Evolutionary conservation across 92 coral and sea anemone genomes (phyloP).

Genomic region (Palythoa caribaeorum): DNA sequence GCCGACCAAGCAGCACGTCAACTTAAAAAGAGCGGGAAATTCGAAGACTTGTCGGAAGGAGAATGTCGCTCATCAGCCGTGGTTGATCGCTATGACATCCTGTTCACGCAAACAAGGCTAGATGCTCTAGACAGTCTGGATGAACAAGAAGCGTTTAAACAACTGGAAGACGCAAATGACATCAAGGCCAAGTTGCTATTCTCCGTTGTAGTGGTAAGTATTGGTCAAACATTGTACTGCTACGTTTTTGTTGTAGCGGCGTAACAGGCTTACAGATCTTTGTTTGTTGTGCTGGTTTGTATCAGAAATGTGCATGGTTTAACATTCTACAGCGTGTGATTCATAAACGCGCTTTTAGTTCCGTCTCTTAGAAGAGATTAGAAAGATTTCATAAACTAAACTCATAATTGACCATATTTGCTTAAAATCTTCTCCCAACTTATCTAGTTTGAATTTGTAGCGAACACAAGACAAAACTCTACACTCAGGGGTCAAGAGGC

Average conservation of each 20-base stretch:
- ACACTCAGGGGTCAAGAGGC: too few species aligned
- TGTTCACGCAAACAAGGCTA: constrained; percentile 87
- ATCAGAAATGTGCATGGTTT: too few species aligned
- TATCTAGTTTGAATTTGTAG: too few species aligned
- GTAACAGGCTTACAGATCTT: neutral
- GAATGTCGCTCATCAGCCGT: constrained; percentile 84
- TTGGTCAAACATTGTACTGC: too few species aligned
- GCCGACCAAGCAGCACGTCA: constrained; percentile 94
- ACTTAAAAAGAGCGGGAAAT: constrained; percentile 91
- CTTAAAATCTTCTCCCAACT: too few species aligned
- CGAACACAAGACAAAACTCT: too few species aligned
- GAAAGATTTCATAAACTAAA: too few species aligned
- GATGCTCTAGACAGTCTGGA: constrained; percentile 94
- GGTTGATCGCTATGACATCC: constrained; percentile 85
- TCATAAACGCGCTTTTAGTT: too few species aligned
- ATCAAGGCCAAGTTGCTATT: constrained; percentile 89
- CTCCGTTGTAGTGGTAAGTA: constrained; percentile 91
- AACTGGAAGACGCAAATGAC: constrained; percentile 77
- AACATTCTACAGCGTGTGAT: too few species aligned
- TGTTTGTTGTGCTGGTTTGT: neutral
- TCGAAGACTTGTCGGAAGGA: constrained; percentile 81
- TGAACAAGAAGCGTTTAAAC: constrained; percentile 71
- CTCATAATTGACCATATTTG: too few species aligned
- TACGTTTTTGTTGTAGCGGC: neutral
- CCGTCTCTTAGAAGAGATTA: too few species aligned